phyloP scores from a whole-genome alignment of 2,888 invertebrate genomes.

The Formica aserva region DNA sequence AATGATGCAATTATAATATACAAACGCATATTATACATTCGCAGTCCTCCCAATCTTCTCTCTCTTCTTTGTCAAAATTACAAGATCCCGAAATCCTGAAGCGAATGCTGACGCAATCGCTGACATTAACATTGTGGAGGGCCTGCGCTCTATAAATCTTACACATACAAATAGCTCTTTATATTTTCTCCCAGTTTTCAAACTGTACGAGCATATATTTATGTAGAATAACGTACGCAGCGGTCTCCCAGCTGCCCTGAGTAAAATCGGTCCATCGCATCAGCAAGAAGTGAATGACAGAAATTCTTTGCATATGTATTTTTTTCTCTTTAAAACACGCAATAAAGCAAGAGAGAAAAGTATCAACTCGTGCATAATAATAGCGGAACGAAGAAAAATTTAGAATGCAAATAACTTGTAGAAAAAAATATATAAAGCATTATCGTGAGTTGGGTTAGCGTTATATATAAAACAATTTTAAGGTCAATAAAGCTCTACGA shows the following conservation, averaged over 20 bases:
- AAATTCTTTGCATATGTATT: slow-evolving; percentile 2
- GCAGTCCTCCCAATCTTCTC: slow-evolving; percentile 1
- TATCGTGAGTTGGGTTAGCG: slow-evolving; percentile 64
- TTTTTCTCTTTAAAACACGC: neutral
- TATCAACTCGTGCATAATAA: neutral
- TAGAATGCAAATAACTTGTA: slow-evolving; percentile 38
- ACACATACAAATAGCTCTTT: slow-evolving; percentile 45
- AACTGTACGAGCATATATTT: slow-evolving; percentile 42
- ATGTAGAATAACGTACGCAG: slow-evolving; percentile 67
- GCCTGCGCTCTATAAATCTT: slow-evolving; percentile 39
- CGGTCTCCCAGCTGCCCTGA: slow-evolving; percentile 73
- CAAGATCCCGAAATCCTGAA: slow-evolving; percentile 12
- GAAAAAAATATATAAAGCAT: slow-evolving; percentile 46
- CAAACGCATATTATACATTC: slow-evolving; percentile 32
- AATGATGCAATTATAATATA: slow-evolving; percentile 44
- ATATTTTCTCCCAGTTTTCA: slow-evolving; percentile 17
- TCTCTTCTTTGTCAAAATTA: neutral
- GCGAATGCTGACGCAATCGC: neutral
- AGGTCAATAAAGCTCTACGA: slow-evolving; percentile 76
- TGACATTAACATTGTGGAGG: slow-evolving; percentile 47
- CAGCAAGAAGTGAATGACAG: slow-evolving; percentile 39
- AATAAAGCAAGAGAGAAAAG: slow-evolving; percentile 16
- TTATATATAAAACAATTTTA: slow-evolving; percentile 64
- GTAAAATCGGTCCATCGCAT: slow-evolving; percentile 70
- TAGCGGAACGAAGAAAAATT: slow-evolving; percentile 13